Conservation (phyloP, 2,888 invertebrate genomes). For the Orthonevra nobilis region DNA sequence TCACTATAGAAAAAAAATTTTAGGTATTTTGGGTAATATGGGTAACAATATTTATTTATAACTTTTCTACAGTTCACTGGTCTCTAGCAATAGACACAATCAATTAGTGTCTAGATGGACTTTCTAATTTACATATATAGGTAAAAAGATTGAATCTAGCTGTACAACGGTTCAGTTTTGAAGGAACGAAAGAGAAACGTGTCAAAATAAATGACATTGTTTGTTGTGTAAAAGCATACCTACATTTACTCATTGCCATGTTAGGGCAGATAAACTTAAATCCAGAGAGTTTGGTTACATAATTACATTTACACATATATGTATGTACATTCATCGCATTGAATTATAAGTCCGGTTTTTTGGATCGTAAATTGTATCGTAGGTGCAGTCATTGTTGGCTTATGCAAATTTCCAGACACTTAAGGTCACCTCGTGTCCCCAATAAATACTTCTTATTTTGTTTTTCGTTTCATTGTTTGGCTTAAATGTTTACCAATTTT, state of each 20-base stretch:
- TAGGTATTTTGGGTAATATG: no score
- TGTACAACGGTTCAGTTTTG: no score
- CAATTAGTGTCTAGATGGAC: conserved; percentile 42
- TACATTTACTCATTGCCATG: conserved; percentile 7
- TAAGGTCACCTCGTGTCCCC: conserved; percentile 59
- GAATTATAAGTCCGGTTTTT: conserved; percentile 26
- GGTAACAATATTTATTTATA: conserved; percentile 23
- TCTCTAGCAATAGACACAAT: conserved; percentile 13
- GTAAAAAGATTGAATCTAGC: not conserved
- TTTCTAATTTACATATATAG: conserved; percentile 34
- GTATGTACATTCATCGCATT: not conserved
- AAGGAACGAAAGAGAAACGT: conserved; percentile 45
- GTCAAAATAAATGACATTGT: conserved; percentile 13
- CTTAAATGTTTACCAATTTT: conserved; percentile 37
- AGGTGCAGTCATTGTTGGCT: conserved; percentile 56
- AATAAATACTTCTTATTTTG: no score
- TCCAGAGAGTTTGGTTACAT: conserved; percentile 41
- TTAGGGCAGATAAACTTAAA: conserved; percentile 44
- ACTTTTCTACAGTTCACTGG: not conserved
- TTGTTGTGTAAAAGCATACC: conserved; percentile 2
- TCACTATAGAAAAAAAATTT: no score
- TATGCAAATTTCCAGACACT: conserved; percentile 50
- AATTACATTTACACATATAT: conserved; percentile 12
- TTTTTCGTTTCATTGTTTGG: no score
- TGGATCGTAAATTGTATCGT: conserved; percentile 1